phyloP scores from a whole-genome alignment of 2,113 vertebrate genomes.

The Eretmochelys imbricata region DNA sequence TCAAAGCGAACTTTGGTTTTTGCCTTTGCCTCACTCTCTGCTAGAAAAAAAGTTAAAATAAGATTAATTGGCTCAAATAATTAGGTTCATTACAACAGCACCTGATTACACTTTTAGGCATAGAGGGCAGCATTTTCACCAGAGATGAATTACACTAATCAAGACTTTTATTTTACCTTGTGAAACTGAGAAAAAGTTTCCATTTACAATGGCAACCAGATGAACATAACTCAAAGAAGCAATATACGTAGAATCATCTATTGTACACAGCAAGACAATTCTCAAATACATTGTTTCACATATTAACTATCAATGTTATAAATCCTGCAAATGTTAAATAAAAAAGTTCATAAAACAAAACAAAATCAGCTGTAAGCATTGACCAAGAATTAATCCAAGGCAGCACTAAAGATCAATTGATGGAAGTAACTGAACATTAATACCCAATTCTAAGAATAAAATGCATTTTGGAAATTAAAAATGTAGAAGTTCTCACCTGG shows the following conservation, averaged over 20 bases:
- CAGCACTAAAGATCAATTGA: neutral
- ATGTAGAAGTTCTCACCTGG: conserved; percentile 77
- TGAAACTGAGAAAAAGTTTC: conserved; percentile 6
- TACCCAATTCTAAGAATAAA: neutral
- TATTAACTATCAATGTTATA: neutral
- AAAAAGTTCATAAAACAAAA: neutral
- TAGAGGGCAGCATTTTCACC: neutral
- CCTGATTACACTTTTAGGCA: neutral
- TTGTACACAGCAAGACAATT: neutral
- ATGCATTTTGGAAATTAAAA: neutral
- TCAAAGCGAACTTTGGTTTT: conserved; percentile 91
- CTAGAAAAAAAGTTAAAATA: conserved; percentile 72
- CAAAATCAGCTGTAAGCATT: neutral
- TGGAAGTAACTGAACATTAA: neutral
- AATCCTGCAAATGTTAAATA: neutral
- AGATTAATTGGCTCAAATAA: conserved; percentile 4
- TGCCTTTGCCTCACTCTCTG: conserved; percentile 89
- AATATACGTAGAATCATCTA: neutral
- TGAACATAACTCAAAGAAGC: neutral
- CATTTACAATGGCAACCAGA: neutral
- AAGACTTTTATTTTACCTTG: neutral
- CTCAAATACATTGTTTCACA: neutral
- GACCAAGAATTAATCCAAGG: neutral
- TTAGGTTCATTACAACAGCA: neutral
- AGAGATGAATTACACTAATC: neutral